Percentiles rank a stretch among this genome's conserved stretches.
Conservation (phyloP, 2,113 vertebrate species). For the Antidorcas marsupialis region DNA sequence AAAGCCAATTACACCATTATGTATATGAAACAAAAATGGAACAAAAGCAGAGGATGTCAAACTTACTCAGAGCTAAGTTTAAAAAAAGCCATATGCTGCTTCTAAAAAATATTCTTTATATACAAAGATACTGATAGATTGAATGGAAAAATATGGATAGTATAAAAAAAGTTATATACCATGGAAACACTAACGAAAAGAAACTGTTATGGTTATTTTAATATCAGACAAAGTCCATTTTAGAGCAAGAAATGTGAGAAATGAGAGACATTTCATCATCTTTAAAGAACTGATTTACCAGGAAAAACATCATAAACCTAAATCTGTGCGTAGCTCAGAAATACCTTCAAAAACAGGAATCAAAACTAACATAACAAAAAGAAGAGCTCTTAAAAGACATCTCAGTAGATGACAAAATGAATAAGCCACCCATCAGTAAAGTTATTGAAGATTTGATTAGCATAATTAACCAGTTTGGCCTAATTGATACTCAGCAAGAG, state of each 20-base stretch:
- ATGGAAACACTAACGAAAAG: neutral
- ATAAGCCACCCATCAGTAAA: rapidly evolving
- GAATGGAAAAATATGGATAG: neutral
- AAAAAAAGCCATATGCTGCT: neutral
- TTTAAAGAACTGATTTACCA: neutral
- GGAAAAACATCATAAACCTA: neutral
- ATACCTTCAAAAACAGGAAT: neutral
- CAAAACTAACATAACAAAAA: neutral
- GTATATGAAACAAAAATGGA: neutral
- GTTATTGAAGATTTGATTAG: neutral
- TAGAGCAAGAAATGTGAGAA: neutral
- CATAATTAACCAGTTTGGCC: neutral
- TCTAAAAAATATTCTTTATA: neutral
- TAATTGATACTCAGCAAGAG: too few species aligned
- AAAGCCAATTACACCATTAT: too few species aligned
- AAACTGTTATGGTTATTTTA: neutral
- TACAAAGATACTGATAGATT: neutral
- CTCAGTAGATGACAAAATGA: neutral
- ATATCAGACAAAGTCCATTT: neutral
- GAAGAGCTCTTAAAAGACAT: neutral
- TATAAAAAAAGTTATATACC: neutral
- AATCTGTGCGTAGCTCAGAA: neutral
- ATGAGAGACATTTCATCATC: neutral
- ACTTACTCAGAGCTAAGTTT: neutral
- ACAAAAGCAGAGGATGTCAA: neutral